A percentile compares a stretch with the other conserved stretches of the same genome.
Conservation (phyloP, 2,113 vertebrate genomes). For the Strix uralensis region DNA sequence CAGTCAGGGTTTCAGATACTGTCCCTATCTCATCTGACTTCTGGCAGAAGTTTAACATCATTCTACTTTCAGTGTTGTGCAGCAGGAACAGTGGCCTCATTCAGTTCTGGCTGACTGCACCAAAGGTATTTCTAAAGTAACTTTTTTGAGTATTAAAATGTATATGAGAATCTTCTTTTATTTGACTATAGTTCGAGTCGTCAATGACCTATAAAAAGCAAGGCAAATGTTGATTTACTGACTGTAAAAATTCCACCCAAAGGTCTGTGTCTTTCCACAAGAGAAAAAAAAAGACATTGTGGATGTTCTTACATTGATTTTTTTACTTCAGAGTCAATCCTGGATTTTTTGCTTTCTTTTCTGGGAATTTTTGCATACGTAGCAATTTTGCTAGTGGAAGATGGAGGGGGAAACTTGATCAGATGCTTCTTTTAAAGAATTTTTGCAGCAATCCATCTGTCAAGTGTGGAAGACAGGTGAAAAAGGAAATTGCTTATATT, state of each 20-base stretch:
- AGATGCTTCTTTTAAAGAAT: not conserved
- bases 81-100: not conserved
- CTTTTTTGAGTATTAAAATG: not conserved
- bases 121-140: not conserved
- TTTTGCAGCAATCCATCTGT: not conserved
- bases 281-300: not conserved
- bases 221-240: not conserved
- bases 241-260: not conserved
- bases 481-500: constrained; percentile 34
- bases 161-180: not conserved
- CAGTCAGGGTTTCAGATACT: not conserved
- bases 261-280: not conserved
- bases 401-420: not conserved
- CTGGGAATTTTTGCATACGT: not conserved
- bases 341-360: not conserved
- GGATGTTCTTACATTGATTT: not conserved
- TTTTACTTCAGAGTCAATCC: not conserved
- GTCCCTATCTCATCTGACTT: not conserved
- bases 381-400: not conserved
- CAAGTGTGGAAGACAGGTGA: not conserved
- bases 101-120: not conserved
- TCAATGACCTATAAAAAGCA: not conserved
- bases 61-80: not conserved
- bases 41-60: not conserved
- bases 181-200: not conserved